These are phyloP conservation scores for Troides oblongomaculatus DNA, from an alignment of 2,888 invertebrate genomes.

Conservation along the genomic window DNA sequence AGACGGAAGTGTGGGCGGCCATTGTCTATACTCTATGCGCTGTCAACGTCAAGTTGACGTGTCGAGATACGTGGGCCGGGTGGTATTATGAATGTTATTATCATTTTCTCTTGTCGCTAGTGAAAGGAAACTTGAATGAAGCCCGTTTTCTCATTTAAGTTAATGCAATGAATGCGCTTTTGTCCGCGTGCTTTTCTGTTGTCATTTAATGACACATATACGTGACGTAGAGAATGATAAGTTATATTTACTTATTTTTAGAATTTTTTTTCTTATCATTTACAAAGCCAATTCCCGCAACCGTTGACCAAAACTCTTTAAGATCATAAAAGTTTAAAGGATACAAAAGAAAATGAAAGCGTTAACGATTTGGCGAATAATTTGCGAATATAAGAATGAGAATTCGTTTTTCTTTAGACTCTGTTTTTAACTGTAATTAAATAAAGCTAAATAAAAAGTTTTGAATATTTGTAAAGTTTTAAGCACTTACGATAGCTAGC, in stretches of 20 bases:
- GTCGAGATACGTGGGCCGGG: conserved; percentile 31
- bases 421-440: too few relatives aligned
- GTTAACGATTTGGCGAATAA: too few relatives aligned
- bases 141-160: conserved; percentile 8
- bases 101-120: conserved; percentile 25
- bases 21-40: conserved; percentile 36
- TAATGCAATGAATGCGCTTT: conserved; percentile 16
- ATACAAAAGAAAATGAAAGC: background rate
- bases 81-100: conserved; percentile 30
- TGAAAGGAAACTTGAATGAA: conserved; percentile 29
- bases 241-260: background rate
- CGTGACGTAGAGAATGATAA: background rate
- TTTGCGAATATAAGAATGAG: too few relatives aligned
- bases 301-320: background rate
- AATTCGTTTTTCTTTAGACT: too few relatives aligned
- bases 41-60: conserved; percentile 31
- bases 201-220: conserved; percentile 1
- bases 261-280: background rate
- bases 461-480: too few relatives aligned
- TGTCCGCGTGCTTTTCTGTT: conserved; percentile 4
- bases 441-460: too few relatives aligned
- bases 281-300: background rate
- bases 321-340: background rate
- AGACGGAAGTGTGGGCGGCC: conserved; percentile 35
- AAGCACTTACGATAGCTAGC: too few relatives aligned